phyloP scores from a whole-genome alignment of 2,113 vertebrate species.

The Jacana jacana region DNA sequence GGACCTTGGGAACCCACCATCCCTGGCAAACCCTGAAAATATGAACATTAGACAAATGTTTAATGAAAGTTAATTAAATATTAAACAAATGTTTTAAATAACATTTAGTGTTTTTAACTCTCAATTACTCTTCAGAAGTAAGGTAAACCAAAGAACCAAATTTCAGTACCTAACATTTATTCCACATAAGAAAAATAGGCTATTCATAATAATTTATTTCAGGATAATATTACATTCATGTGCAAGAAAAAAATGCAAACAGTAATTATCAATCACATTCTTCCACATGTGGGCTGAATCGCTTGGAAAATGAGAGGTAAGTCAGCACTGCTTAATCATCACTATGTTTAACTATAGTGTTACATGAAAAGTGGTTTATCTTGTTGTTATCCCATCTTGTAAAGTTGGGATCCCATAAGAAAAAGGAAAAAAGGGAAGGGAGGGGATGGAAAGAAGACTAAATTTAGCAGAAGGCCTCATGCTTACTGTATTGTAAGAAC shows the following conservation, averaged over 20 bases:
- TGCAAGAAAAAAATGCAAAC: background rate
- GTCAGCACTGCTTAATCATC: background rate
- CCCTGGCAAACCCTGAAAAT: constrained; percentile 78
- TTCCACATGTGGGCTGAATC: background rate
- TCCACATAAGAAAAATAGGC: background rate
- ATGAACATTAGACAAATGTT: background rate
- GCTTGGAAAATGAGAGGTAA: background rate
- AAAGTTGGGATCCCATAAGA: background rate
- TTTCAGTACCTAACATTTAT: constrained; percentile 40
- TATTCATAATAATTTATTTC: background rate
- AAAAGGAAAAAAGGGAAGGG: background rate
- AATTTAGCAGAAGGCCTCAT: constrained; percentile 17
- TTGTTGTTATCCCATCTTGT: background rate
- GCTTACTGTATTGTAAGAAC: background rate
- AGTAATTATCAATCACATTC: background rate
- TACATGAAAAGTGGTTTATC: background rate
- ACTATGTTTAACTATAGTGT: background rate
- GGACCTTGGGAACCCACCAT: constrained; percentile 81
- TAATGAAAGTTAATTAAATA: background rate
- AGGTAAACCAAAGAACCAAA: constrained; percentile 10
- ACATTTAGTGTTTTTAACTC: background rate
- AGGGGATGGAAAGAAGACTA: background rate
- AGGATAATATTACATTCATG: background rate
- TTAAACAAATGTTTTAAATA: background rate
- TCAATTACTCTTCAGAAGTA: background rate